A percentile compares a stretch with the other conserved stretches of the same genome.
Conservation (phyloP, 37 sponge, comb jelly and placozoan genomes). For the Agelas oroides region DNA sequence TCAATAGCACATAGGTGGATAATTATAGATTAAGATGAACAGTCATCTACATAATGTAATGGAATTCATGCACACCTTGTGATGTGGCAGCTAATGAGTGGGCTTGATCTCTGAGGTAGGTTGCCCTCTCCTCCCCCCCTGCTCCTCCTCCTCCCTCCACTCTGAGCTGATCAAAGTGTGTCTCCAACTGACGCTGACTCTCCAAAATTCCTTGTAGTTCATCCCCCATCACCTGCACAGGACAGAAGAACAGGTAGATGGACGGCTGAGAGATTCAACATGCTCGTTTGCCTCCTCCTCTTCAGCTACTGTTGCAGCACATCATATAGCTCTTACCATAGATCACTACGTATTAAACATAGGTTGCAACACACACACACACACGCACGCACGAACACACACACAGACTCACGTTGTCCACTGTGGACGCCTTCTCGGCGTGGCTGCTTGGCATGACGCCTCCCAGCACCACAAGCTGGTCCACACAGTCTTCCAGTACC, state of each 20-base stretch:
- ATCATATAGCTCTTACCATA: no score
- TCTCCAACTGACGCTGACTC: conserved; percentile 78
- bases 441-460: conserved; percentile 72
- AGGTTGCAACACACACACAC: no score
- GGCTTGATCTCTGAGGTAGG: conserved; percentile 26
- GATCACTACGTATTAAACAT: no score
- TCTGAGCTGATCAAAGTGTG: conserved; percentile 38
- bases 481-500: conserved; percentile 83
- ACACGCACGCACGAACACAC: no score
- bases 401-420: conserved; percentile 64
- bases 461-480: conserved; percentile 86
- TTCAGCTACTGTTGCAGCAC: no score
- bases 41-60: no score
- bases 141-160: conserved; percentile 15
- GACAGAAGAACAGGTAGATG: no score
- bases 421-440: conserved; percentile 62
- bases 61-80: conserved; percentile 34
- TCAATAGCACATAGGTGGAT: no score
- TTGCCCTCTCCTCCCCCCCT: neutral
- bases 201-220: conserved; percentile 84
- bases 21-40: no score
- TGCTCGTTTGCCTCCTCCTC: no score
- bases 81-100: conserved; percentile 27
- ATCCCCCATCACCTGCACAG: conserved; percentile 69
- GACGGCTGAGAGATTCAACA: no score